Percentiles rank a stretch among this genome's conserved stretches.
Evolutionary conservation across 35 echinoderm and acorn worm species (phyloP).

Genomic region (Diadema setosum): DNA sequence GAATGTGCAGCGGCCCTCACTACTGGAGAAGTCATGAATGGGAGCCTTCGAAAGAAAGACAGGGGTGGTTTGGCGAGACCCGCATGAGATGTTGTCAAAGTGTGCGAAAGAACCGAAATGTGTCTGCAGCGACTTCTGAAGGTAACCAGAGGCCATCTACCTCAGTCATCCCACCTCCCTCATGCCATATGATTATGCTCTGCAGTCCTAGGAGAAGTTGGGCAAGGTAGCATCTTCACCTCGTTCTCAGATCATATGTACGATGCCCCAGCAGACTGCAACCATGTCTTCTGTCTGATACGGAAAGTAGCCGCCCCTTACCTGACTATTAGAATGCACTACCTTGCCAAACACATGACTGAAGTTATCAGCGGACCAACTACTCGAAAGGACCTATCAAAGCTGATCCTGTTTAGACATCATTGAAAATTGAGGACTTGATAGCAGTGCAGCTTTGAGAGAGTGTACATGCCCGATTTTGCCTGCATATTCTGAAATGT

Average conservation of each 20-base stretch:
- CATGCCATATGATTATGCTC: background rate
- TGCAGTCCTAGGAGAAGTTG: background rate
- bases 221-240: background rate
- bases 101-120: conserved; percentile 47
- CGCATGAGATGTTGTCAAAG: conserved; percentile 5
- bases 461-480: no score
- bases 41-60: background rate
- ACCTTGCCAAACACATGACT: background rate
- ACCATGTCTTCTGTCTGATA: background rate
- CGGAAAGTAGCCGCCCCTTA: background rate
- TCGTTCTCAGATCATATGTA: background rate
- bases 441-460: no score
- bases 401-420: background rate
- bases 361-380: background rate
- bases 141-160: background rate
- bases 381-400: background rate
- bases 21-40: background rate
- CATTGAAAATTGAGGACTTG: no score
- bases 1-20: conserved; percentile 8
- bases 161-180: background rate
- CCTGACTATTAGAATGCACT: background rate
- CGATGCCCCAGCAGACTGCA: background rate
- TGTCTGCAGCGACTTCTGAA: conserved; percentile 19
- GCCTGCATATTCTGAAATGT: no score
- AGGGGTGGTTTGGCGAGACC: conserved; percentile 13